Conservation (phyloP, 2,888 invertebrate genomes). For the Thymelicus lineola region DNA sequence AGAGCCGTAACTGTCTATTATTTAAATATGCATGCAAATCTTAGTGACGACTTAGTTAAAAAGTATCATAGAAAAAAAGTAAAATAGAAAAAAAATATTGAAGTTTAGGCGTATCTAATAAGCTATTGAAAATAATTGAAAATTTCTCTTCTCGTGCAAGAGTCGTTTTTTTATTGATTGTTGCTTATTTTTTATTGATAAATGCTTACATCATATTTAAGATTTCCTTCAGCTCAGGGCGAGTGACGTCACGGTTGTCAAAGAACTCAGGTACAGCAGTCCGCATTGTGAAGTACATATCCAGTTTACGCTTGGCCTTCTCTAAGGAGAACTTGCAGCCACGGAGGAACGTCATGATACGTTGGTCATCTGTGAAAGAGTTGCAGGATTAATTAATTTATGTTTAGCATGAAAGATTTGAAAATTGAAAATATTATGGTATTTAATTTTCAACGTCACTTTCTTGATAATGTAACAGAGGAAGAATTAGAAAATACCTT, state of each 20-base stretch:
- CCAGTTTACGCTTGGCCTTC: constrained; percentile 93
- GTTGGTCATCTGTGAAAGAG: constrained; percentile 87
- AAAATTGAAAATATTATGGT: no score
- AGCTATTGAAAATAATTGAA: no score
- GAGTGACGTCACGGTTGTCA: constrained; percentile 89
- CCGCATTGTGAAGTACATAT: constrained; percentile 95
- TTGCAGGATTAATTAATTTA: neutral
- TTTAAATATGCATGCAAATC: neutral
- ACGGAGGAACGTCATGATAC: constrained; percentile 92
- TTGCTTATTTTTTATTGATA: neutral
- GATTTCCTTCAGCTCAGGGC: constrained; percentile 90
- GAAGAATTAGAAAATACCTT: no score
- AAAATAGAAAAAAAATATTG: no score
- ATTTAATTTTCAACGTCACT: no score
- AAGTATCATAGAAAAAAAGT: no score
- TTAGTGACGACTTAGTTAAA: no score
- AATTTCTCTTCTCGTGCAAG: no score
- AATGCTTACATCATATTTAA: constrained; percentile 87
- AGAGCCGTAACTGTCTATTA: neutral
- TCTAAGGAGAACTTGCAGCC: constrained; percentile 95
- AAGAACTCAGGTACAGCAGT: constrained; percentile 94
- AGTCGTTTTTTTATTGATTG: no score
- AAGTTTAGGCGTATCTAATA: no score
- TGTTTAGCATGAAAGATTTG: neutral
- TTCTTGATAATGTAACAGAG: no score